Base-by-base conservation (phyloP, 1,140 invertebrate species). In the Rhagoletis pomonella region DNA sequence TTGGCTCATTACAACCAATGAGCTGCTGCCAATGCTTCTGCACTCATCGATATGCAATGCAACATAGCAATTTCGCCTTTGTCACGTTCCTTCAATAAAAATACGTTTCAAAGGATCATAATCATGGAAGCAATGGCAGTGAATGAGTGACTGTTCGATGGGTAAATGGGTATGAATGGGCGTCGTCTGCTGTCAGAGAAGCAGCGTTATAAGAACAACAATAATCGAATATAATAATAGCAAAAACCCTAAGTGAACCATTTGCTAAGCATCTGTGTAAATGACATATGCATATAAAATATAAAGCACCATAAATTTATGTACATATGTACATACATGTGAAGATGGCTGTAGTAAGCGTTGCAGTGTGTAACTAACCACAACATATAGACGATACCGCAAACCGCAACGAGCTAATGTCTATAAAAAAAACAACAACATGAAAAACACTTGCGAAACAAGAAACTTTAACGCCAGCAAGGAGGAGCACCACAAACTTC, bases 71-170 rank as follows among this genome's bases (percentile, higher is more conserved):
- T 81, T 81, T 81, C 17, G 47, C 73, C 73, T 81, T 81, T 81
- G 73, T 81, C 73, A 81, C 73, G 73, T 81, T 81, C 73, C 47
- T 81, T 17, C 50, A 81, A 81, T 81, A 81, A 81, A 81, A 81
- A 81, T 81, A 55, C 73, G 73, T 55, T 81, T 47, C 73, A 29
- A 81, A 81, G 73, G 73, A 81, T 81, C 50, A 81, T 81, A 81
- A 81, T 81, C 44, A 19, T 81, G 47, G 4, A 55, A 29, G 29
- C n/a, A 14, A 55, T 12, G 7, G 29, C 39, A 29, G 29, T 67
- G 67, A 81, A 50, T 81, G 73, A 81, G 73, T 81, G 67, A n/a
- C 4, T 73, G 67, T 73, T 42, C 39, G n/a, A 73, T 39, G 42
- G 17, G 17, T 39, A 42, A 73, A 73, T 47, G 67, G 29, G 29